phyloP scores from a whole-genome alignment of 2,113 vertebrate genomes.

The Oncorhynchus keta region DNA sequence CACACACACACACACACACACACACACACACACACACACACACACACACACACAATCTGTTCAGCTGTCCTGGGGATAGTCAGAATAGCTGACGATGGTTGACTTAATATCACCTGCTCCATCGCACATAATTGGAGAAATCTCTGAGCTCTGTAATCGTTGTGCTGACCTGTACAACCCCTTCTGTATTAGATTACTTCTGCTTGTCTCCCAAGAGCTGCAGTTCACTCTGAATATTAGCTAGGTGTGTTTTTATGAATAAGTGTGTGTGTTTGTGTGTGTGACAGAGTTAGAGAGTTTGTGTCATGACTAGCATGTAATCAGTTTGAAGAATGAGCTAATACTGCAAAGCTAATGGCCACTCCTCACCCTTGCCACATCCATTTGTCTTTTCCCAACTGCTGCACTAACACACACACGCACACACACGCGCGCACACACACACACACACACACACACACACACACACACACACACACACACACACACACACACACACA shows the following conservation, averaged over 20 bases:
- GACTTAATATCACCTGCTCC: conserved; percentile 21
- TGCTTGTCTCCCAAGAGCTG: conserved; percentile 21
- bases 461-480: no score
- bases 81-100: neutral
- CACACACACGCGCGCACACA: no score
- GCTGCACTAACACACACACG: no score
- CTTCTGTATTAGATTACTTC: conserved; percentile 33
- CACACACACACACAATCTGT: neutral
- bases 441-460: no score
- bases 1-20: neutral
- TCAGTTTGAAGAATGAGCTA: conserved; percentile 48
- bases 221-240: conserved; percentile 25
- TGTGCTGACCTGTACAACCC: conserved; percentile 13
- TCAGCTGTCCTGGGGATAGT: neutral
- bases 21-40: neutral
- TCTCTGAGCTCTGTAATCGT: conserved; percentile 20
- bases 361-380: neutral
- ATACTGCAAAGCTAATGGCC: conserved; percentile 30
- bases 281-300: neutral
- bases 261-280: neutral
- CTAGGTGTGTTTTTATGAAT: neutral
- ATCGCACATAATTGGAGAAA: conserved; percentile 24
- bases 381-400: no score
- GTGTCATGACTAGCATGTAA: conserved; percentile 28
- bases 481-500: no score